Conservation (phyloP, 2,113 vertebrate genomes). For the Takifugu bimaculatus region DNA sequence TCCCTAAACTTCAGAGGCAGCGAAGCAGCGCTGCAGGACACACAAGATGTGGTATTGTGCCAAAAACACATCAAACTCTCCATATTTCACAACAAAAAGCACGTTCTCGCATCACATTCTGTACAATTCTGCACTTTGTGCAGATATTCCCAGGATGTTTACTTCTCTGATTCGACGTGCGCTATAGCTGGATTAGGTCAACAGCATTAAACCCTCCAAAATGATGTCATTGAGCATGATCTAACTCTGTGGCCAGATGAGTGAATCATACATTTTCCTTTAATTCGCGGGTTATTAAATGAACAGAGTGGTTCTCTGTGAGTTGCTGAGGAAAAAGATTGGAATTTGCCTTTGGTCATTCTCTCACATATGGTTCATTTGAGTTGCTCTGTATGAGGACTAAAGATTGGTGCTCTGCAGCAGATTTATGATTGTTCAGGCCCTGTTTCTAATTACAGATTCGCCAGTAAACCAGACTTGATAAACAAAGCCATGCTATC, state of each 20-base stretch:
- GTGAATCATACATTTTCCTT: slow-evolving; percentile 77
- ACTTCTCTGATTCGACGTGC: slow-evolving; percentile 58
- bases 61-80: too few species aligned
- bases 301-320: slow-evolving; percentile 71
- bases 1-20: slow-evolving; percentile 9
- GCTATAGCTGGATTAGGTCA: slow-evolving; percentile 55
- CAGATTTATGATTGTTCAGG: slow-evolving; percentile 46
- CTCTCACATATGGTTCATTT: slow-evolving; percentile 60
- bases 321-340: slow-evolving; percentile 51
- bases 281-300: slow-evolving; percentile 75
- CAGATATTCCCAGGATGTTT: slow-evolving; percentile 48
- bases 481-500: slow-evolving; percentile 5
- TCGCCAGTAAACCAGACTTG: slow-evolving; percentile 44
- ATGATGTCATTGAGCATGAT: slow-evolving; percentile 78
- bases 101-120: background rate
- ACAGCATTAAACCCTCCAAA: slow-evolving; percentile 55
- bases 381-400: slow-evolving; percentile 37
- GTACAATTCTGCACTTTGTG: background rate
- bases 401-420: slow-evolving; percentile 54
- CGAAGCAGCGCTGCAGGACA: slow-evolving; percentile 5
- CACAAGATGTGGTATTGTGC: background rate
- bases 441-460: slow-evolving; percentile 56
- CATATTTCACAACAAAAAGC: background rate
- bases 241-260: slow-evolving; percentile 73
- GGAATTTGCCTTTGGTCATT: slow-evolving; percentile 51